Conservation (phyloP, 2,888 invertebrate genomes). For the Metacarcinus magister region DNA sequence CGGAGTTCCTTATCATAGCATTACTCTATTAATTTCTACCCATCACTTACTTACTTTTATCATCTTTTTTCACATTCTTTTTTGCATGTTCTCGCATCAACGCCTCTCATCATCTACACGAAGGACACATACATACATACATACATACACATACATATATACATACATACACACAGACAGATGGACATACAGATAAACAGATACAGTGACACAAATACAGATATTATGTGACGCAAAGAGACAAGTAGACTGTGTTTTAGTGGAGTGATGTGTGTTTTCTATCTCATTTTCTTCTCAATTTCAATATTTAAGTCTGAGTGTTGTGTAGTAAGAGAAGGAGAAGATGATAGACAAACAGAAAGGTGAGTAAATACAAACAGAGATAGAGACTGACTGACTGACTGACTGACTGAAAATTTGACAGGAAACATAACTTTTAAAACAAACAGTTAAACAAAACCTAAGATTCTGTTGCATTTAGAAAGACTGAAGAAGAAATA, state of each 20-base stretch:
- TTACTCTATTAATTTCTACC: not conserved
- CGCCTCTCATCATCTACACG: not conserved
- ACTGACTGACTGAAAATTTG: not conserved
- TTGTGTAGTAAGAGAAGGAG: no score
- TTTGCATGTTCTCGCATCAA: not conserved
- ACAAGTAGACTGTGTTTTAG: no score
- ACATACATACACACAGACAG: constrained; percentile 28
- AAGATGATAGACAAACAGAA: not conserved
- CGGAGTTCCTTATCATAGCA: not conserved
- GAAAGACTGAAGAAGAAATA: not conserved
- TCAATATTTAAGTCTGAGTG: no score
- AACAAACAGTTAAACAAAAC: no score
- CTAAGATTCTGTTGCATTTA: no score
- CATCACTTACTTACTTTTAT: not conserved
- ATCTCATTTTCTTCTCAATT: no score
- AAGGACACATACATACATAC: not conserved
- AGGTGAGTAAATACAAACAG: not conserved
- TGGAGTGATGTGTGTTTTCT: no score
- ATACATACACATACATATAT: constrained; percentile 13
- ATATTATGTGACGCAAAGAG: no score
- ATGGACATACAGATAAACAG: not conserved
- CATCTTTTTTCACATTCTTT: not conserved
- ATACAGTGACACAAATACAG: not conserved
- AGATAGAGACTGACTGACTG: not conserved
- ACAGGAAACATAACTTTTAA: no score